phyloP scores from a whole-genome alignment of 2,113 vertebrate species.

The Chlamydotis undulata region DNA sequence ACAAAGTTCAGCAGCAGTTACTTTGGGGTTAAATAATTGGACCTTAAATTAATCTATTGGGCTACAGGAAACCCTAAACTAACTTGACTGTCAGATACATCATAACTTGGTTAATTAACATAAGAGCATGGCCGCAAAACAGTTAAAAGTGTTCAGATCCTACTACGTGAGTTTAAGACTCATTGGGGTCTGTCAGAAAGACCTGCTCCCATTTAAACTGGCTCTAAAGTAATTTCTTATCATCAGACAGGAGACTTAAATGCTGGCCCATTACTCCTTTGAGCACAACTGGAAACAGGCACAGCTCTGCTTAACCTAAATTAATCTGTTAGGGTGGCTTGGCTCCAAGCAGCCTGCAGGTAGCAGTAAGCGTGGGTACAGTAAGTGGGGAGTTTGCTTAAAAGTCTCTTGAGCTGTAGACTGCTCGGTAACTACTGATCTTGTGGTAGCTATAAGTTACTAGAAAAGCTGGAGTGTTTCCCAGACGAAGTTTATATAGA shows the following conservation, averaged over 20 bases:
- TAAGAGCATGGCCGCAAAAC: not conserved
- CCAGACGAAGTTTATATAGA: not conserved
- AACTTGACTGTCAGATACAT: not conserved
- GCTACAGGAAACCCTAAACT: not conserved
- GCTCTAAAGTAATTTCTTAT: not conserved
- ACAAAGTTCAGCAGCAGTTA: not conserved
- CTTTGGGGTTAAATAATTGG: not conserved
- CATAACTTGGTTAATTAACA: not conserved
- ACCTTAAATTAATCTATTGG: not conserved
- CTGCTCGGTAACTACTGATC: not conserved
- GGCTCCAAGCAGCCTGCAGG: not conserved
- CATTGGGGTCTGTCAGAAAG: not conserved
- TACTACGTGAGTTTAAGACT: not conserved
- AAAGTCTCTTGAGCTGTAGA: not conserved
- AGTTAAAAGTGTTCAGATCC: not conserved
- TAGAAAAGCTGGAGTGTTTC: not conserved
- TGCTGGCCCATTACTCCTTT: not conserved
- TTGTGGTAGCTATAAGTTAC: not conserved
- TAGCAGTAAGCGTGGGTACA: not conserved
- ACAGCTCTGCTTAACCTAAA: not conserved
- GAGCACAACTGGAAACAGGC: not conserved
- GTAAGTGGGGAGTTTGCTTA: not conserved
- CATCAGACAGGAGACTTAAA: not conserved
- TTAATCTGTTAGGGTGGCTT: not conserved
- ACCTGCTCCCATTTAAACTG: not conserved